These are phyloP conservation scores for Mimas tiliae DNA, from an alignment of 2,888 invertebrate genomes.

Conservation along the genomic window DNA sequence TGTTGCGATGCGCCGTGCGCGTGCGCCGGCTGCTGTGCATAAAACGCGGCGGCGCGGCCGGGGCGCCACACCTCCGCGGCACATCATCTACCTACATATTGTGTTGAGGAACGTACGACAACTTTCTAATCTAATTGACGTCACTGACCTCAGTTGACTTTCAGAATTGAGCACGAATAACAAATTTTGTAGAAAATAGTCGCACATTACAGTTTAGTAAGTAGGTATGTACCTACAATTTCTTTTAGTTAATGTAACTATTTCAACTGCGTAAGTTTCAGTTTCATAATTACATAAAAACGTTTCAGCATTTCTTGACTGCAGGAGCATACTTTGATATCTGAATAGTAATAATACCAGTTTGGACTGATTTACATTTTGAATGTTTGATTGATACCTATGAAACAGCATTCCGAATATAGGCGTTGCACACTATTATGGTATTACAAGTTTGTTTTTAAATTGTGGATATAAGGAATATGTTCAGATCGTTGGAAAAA, in stretches of 20 bases:
- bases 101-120: slow-evolving; percentile 37
- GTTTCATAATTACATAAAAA: too few relatives aligned
- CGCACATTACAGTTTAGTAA: too few relatives aligned
- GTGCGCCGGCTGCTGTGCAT: slow-evolving; percentile 40
- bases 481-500: too few relatives aligned
- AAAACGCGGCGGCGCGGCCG: slow-evolving; percentile 29
- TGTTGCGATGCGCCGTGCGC: slow-evolving; percentile 53
- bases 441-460: too few relatives aligned
- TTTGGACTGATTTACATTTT: not conserved
- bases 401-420: slow-evolving; percentile 1
- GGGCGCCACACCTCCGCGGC: slow-evolving; percentile 63
- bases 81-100: slow-evolving; percentile 40
- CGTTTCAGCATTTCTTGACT: too few relatives aligned
- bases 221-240: too few relatives aligned
- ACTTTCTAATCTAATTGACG: slow-evolving; percentile 64
- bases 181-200: not conserved
- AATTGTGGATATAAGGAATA: too few relatives aligned
- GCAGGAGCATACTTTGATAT: not conserved
- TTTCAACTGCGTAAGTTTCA: too few relatives aligned
- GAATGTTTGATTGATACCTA: not conserved
- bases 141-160: slow-evolving; percentile 56
- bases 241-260: too few relatives aligned
- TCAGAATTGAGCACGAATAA: slow-evolving; percentile 20
- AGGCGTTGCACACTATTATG: not conserved
- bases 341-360: slow-evolving; percentile 1